Evolutionary conservation across 2,888 invertebrate genomes (phyloP), one percentile per base, ranked within the genome.

Genomic region (Eupithecia dodoneata): DNA sequence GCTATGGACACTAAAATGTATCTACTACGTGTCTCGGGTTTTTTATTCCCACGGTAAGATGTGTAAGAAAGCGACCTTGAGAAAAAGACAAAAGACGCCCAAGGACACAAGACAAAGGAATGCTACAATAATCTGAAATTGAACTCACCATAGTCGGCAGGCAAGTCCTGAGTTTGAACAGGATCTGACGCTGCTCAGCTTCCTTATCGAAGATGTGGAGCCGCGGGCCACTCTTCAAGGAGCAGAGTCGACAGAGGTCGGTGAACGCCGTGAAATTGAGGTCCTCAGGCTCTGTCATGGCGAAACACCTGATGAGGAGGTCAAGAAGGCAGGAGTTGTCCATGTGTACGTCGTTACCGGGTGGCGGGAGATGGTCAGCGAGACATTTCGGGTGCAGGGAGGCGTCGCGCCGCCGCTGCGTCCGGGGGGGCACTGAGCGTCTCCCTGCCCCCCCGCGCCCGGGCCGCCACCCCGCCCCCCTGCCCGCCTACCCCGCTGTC

Each of bases 191-290:
- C 89, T 97, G 97, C 88, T 97, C 97, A 74, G 97, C 96, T 89
- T 97, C 96, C 89, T 97, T 96, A 88, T 97, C 97, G 89, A 97
- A 97, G 87, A 97, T 96, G 89, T 97, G 96, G 84, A 97, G 95
- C 89, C 97, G 95, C 83, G 96, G 96, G 81, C 96, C 97, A 88
- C 96, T 96, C 92, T 96, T 97, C 84, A 97, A 93, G 84, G 97
- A 96, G 90, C 97, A 97, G 83, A 97, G 95, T 88, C 97, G 95
- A 90, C 97, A 97, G 84, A 97, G 95, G 94, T 97, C 97, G 82
- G 96, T 95, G 92, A 97, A 97, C 88, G 96, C 96, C 86, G 95
- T 95, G 91, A 96, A 96, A 93, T 96, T 97, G 87, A 97, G 96
- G 91, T 96, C 96, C 95, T 96, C 96, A 91, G 96, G 96, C 96